Conservation (phyloP, 37 sponge, comb jelly and placozoan species). For the Diacarnus erythraeanus region DNA sequence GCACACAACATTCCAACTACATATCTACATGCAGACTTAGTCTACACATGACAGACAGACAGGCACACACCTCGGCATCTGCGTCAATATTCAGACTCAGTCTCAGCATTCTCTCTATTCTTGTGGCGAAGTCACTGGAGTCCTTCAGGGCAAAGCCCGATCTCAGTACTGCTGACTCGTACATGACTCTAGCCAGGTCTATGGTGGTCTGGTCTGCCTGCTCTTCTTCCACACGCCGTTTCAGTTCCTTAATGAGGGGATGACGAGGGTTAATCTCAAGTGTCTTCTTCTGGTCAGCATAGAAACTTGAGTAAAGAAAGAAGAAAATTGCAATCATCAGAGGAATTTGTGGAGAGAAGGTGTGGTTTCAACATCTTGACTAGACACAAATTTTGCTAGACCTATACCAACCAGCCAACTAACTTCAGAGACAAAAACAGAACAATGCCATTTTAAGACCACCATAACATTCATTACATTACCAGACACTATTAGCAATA, state of each 20-base stretch:
- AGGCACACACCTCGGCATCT: constrained; percentile 56
- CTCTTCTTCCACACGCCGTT: constrained; percentile 57
- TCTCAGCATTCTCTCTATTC: constrained; percentile 95
- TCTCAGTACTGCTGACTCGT: constrained; percentile 88
- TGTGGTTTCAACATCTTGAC: no score
- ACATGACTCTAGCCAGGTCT: constrained; percentile 86
- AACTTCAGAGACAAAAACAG: no score
- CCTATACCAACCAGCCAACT: no score
- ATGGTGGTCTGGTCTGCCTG: constrained; percentile 66
- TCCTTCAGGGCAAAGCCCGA: constrained; percentile 90
- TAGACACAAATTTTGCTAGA: no score
- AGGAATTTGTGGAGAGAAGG: constrained; percentile 8
- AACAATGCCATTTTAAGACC: no score
- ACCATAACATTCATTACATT: no score
- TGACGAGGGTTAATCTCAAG: constrained; percentile 97
- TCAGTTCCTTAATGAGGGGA: constrained; percentile 89
- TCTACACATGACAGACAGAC: neutral
- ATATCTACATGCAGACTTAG: no score
- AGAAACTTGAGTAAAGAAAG: constrained; percentile 54
- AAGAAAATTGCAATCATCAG: neutral
- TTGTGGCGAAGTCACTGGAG: constrained; percentile 81
- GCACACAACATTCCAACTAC: no score
- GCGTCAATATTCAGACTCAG: constrained; percentile 81
- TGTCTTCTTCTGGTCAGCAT: constrained; percentile 94
- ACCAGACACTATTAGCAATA: no score